These are phyloP conservation scores for Stenchaetothrips biformis DNA, from an alignment of 2,888 invertebrate genomes.

Conservation along the genomic window DNA sequence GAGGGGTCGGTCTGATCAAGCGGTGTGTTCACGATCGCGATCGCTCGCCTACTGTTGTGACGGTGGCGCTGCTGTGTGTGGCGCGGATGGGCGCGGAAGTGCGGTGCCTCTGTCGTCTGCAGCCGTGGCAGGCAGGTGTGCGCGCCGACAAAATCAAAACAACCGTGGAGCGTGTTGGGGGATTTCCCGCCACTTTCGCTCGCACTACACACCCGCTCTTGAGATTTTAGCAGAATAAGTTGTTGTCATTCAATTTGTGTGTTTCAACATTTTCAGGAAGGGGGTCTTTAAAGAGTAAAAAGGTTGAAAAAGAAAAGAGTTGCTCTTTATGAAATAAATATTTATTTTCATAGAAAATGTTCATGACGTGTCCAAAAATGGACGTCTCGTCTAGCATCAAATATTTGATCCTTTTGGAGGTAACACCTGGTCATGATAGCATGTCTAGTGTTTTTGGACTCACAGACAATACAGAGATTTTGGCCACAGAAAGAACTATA, in stretches of 20 bases:
- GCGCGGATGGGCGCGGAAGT: no score
- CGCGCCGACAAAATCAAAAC: no score
- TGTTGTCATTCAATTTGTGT: not conserved
- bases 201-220: no score
- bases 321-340: constrained; percentile 7
- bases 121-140: no score
- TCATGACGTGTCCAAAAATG: not conserved
- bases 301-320: not conserved
- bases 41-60: no score
- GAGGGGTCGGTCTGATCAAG: no score
- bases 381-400: not conserved
- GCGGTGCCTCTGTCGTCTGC: no score
- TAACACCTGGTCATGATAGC: not conserved
- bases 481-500: not conserved
- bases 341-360: constrained; percentile 24
- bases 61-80: no score
- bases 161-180: no score
- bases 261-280: not conserved
- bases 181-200: no score
- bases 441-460: no score
- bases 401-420: not conserved
- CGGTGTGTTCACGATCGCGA: no score
- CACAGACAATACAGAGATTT: not conserved
- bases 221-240: not conserved
- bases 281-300: not conserved